Evolutionary conservation across 2,888 invertebrate genomes (phyloP), one percentile per base, ranked within the genome.

Genomic region (Amiota communis): DNA sequence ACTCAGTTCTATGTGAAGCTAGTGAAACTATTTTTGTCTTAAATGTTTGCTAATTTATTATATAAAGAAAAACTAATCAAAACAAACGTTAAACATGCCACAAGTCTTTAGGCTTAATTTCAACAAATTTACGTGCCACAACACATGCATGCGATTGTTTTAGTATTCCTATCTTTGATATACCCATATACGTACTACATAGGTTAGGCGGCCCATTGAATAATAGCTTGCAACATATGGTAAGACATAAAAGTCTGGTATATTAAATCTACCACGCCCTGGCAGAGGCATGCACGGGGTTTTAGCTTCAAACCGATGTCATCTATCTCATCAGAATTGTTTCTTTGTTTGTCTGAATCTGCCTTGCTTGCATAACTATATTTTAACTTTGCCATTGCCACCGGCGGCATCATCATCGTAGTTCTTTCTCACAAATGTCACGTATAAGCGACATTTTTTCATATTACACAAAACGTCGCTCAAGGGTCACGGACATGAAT

Each of bases 381-480:
- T 23, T 49, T 51, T n/a, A 17, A 2, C 23, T 36, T 48, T 20
- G 70, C 46, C 47, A 17, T 63, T 68, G 64, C 70, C 64, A 46
- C 72, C 57, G 48, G 53, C n/a, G 46, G 36, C n/a, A 13, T n/a
- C 51, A 23, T 23, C 3, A 23, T 23, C 23, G 6, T 36, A 36
- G 36, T 36, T 36, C 36, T 36, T 2, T 36, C 36, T 56, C 70
- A 53, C 51, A 63, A 69, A 78, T 82, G 85, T 84, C 85, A 86
- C 87, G 86, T 86, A 83, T 71, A 72, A 71, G 69, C 64, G 76
- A 77, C 80, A 85, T 86, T 86, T 84, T 83, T 85, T 80, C 78
- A 79, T 78, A 86, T 84, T 85, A 86, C 77, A 67, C 49, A 47
- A 13, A 59, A 17, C 17, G 53, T n/a, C n/a, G 53, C 53, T 53